These are phyloP conservation scores for Cyphomyrus plagiostoma DNA, from an alignment of 2,113 vertebrate species.

Conservation along the genomic window DNA sequence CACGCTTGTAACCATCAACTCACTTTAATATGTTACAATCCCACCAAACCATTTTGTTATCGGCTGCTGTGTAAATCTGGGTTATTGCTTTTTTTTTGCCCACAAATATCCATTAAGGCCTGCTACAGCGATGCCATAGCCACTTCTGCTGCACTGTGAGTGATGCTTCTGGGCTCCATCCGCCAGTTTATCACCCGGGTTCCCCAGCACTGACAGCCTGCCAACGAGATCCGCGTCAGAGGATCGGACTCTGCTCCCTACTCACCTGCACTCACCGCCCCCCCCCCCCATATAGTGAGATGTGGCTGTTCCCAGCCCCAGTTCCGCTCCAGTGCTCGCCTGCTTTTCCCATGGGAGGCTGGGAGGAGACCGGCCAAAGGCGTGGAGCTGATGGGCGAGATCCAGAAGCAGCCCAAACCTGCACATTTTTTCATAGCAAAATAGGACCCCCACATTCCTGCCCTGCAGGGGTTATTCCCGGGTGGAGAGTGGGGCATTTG, in stretches of 20 bases:
- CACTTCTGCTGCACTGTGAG: conserved; percentile 38
- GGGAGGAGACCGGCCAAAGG: background rate
- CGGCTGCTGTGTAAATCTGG: conserved; percentile 26
- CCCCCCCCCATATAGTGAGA: background rate
- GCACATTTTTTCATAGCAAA: background rate
- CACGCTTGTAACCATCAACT: conserved; percentile 25
- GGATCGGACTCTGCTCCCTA: background rate
- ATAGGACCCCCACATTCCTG: background rate
- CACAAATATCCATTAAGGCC: conserved; percentile 43
- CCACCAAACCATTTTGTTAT: conserved; percentile 33
- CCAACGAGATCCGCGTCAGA: background rate
- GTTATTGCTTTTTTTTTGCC: conserved; percentile 35
- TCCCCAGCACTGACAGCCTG: background rate
- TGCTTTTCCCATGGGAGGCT: background rate
- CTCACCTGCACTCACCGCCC: background rate
- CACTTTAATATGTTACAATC: conserved; percentile 14
- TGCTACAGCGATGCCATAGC: conserved; percentile 44
- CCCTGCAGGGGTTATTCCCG: background rate
- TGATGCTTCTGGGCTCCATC: conserved; percentile 33
- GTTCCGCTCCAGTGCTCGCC: background rate
- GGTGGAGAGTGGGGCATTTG: background rate
- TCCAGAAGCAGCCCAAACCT: background rate
- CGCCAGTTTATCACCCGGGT: conserved; percentile 44
- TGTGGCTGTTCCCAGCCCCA: background rate
- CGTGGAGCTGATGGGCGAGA: background rate